Evolutionary conservation across 2,113 vertebrate genomes (phyloP).

Genomic region (Gobiocypris rarus): DNA sequence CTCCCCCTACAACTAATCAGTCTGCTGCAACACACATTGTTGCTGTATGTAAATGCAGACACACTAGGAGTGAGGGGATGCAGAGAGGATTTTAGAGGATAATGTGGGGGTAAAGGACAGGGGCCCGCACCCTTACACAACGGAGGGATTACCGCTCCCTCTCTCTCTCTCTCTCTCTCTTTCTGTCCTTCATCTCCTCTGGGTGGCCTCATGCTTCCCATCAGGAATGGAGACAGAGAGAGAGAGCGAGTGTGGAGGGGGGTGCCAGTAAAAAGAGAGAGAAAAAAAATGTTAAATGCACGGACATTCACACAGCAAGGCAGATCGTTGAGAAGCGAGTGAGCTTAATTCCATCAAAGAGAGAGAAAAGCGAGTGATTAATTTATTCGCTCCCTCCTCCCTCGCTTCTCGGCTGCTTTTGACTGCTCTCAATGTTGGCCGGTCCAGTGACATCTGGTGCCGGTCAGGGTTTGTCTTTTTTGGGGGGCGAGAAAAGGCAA

Average conservation of each 20-base stretch:
- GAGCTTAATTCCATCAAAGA: constrained; percentile 99
- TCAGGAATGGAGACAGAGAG: constrained; percentile 73
- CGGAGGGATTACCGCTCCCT: constrained; percentile 91
- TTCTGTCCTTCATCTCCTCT: constrained; percentile 82
- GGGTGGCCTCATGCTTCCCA: constrained; percentile 93
- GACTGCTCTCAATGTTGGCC: constrained; percentile 84
- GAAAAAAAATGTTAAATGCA: constrained; percentile 80
- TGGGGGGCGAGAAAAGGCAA: constrained; percentile 60
- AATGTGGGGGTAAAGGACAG: constrained; percentile 53
- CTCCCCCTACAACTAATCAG: constrained; percentile 77
- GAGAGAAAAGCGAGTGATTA: constrained; percentile 91
- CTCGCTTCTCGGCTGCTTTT: constrained; percentile 53
- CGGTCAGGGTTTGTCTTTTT: constrained; percentile 54
- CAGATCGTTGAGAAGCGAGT: constrained; percentile 86
- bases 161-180: constrained; percentile 22
- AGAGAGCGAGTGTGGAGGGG: constrained; percentile 36
- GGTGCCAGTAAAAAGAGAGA: constrained; percentile 55
- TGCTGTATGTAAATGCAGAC: constrained; percentile 89
- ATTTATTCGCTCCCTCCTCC: constrained; percentile 91
- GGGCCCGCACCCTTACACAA: constrained; percentile 54
- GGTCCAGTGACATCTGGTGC: constrained; percentile 96
- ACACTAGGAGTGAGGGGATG: constrained; percentile 78
- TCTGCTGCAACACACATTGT: constrained; percentile 85
- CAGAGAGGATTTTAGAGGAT: constrained; percentile 48
- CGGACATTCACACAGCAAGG: constrained; percentile 90